phyloP scores from a whole-genome alignment of 2,888 invertebrate species.

The Augochlorella aurata region DNA sequence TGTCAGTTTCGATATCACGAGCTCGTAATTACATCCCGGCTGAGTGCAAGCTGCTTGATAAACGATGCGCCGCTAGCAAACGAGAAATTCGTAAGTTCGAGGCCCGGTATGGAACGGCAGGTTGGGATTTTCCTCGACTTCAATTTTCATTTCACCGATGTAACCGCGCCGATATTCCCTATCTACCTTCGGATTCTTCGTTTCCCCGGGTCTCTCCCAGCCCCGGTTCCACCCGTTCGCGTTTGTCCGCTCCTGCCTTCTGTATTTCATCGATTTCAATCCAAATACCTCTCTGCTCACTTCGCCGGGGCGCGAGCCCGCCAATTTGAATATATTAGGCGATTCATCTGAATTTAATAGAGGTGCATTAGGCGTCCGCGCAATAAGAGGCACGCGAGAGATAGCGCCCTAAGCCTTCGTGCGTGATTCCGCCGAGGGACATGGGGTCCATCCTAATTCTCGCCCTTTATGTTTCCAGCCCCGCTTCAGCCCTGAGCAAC shows the following conservation, averaged over 20 bases:
- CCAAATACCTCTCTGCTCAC: constrained; percentile 35
- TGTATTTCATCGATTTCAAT: constrained; percentile 45
- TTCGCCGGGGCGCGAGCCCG: constrained; percentile 25
- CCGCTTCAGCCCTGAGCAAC: neutral
- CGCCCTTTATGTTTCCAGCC: neutral
- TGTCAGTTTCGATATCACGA: constrained; percentile 16
- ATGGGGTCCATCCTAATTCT: constrained; percentile 5
- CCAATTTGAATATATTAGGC: constrained; percentile 59
- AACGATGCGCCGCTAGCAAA: constrained; percentile 12
- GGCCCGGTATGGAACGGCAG: constrained; percentile 2
- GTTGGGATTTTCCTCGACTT: constrained; percentile 35
- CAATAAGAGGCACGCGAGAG: constrained; percentile 53
- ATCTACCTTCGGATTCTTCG: neutral
- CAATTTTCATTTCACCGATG: constrained; percentile 48
- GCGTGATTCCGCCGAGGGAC: neutral
- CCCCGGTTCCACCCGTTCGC: neutral
- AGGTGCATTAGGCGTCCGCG: constrained; percentile 40
- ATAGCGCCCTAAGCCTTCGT: constrained; percentile 5
- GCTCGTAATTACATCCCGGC: constrained; percentile 36
- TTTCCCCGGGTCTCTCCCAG: neutral
- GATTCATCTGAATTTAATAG: constrained; percentile 59
- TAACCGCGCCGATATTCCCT: constrained; percentile 24
- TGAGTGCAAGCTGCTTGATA: constrained; percentile 13
- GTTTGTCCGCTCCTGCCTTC: neutral
- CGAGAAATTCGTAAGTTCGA: neutral